Evolutionary conservation across 30 jellyfish, hydroid and myxozoan species (phyloP).

Genomic region (Phacellophora camtschatica): DNA sequence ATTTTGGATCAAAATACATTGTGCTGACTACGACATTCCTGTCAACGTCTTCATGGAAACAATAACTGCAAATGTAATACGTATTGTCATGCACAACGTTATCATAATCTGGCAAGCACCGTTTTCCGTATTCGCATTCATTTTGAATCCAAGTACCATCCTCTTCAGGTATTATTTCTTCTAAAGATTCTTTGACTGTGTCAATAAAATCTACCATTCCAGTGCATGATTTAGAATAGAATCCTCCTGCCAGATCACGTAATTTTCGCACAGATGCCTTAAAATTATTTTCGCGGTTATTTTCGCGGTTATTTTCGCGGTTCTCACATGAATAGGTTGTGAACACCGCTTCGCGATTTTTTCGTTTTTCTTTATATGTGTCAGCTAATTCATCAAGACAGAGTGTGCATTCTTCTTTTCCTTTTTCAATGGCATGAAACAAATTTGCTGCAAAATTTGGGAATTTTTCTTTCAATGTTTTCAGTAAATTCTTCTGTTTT

Average conservation of each 20-base stretch:
- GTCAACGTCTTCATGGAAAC: constrained; percentile 46
- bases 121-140: constrained; percentile 44
- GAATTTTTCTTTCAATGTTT: constrained; percentile 8
- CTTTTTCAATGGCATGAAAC: constrained; percentile 40
- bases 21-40: constrained; percentile 30
- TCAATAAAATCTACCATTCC: constrained; percentile 8
- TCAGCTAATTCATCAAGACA: constrained; percentile 10
- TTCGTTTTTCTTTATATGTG: not conserved
- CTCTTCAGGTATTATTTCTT: constrained; percentile 31
- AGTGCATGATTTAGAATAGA: constrained; percentile 41
- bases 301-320: not conserved
- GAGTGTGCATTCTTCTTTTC: constrained; percentile 22
- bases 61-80: constrained; percentile 36
- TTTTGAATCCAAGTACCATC: constrained; percentile 43
- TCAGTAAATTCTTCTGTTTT: not conserved
- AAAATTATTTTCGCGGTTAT: not conserved
- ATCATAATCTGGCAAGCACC: constrained; percentile 31
- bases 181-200: constrained; percentile 2
- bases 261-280: constrained; percentile 1
- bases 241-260: constrained; percentile 52
- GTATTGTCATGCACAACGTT: constrained; percentile 34
- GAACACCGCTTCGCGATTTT: constrained; percentile 38
- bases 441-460: constrained; percentile 47
- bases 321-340: constrained; percentile 58
- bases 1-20: constrained; percentile 22